phyloP scores from a whole-genome alignment of 2,113 vertebrate genomes.

The Falcunculus frontatus region DNA sequence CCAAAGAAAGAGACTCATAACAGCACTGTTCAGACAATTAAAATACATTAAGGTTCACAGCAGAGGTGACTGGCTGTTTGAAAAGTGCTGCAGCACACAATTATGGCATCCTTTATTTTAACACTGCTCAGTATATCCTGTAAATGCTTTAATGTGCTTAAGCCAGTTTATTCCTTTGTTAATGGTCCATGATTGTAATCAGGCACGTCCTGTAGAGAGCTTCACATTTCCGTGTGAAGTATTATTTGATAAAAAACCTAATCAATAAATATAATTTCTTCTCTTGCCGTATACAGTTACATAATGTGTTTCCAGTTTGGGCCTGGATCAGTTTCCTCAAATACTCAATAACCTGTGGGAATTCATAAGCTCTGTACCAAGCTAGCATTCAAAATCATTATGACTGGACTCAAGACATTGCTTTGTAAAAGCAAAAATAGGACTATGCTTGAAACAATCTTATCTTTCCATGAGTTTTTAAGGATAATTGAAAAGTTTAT shows the following conservation, averaged over 20 bases:
- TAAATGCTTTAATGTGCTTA: constrained; percentile 49
- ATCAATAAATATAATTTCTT: constrained; percentile 48
- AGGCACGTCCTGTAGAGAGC: not conserved
- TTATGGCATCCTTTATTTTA: constrained; percentile 57
- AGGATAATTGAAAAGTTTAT: not conserved
- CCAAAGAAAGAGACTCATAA: not conserved
- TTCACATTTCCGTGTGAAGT: constrained; percentile 4
- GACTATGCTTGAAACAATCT: not conserved
- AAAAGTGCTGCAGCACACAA: constrained; percentile 16
- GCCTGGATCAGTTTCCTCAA: not conserved
- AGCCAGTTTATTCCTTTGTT: constrained; percentile 37
- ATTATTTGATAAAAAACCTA: constrained; percentile 43
- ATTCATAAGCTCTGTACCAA: not conserved
- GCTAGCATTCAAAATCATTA: not conserved
- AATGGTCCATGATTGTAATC: constrained; percentile 9
- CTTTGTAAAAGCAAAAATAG: not conserved
- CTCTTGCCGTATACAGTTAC: constrained; percentile 5
- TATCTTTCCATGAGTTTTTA: not conserved
- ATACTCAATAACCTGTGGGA: not conserved
- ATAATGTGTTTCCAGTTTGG: constrained; percentile 23
- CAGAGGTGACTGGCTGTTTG: constrained; percentile 5
- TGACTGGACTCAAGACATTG: not conserved
- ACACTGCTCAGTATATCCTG: not conserved
- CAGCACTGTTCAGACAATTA: not conserved
- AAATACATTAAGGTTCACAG: constrained; percentile 2